Evolutionary conservation across 1,140 invertebrate genomes (phyloP), one percentile per base, ranked within the genome.

Genomic region (Gryllus bimaculatus): DNA sequence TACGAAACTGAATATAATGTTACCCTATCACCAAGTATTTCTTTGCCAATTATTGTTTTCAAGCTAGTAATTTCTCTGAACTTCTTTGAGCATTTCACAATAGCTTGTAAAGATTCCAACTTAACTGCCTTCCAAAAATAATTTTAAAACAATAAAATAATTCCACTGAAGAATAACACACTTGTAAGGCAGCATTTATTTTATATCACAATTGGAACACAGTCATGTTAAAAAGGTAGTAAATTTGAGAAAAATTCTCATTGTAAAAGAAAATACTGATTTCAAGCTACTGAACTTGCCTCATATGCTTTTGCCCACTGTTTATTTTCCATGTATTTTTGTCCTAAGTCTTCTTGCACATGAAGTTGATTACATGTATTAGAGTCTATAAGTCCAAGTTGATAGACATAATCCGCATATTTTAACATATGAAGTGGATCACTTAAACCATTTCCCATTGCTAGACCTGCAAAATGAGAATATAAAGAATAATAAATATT

Each of bases 391-490:
- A 96, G 85, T 0, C 95, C 95, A 74, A 94, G 85, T 83, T 94
- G 92, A 84, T 94, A 96, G 75, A 97, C 88, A 86, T 94, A 94
- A 81, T 93, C 90, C 8, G 93, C 92, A 84, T 96, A 96, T 15
- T 91, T 85, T 0, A 94, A 83, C 87, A 95, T 94, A 84, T 93
- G 90, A 47, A 90, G 86, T 0, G 95, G 95, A 86, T 96, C 95
- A 80, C 90, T 92, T 0, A 95, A 86, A 0, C 95, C 95, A 86
- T 96, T 95, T 0, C 95, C 95, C 83, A 97, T 96, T 0, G 93
- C 92, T 80, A 97, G 10, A 8, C 77, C 78, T 80, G 78, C 12
- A 79, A 49, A 75, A 77, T 6, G 15, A 13, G 18, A n/a, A n/a
- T 8, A 39, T 39, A 39, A 39, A 39, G 26, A 39, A 39, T 66